phyloP scores from a whole-genome alignment of 2,888 invertebrate genomes.

The Agapostemon virescens region DNA sequence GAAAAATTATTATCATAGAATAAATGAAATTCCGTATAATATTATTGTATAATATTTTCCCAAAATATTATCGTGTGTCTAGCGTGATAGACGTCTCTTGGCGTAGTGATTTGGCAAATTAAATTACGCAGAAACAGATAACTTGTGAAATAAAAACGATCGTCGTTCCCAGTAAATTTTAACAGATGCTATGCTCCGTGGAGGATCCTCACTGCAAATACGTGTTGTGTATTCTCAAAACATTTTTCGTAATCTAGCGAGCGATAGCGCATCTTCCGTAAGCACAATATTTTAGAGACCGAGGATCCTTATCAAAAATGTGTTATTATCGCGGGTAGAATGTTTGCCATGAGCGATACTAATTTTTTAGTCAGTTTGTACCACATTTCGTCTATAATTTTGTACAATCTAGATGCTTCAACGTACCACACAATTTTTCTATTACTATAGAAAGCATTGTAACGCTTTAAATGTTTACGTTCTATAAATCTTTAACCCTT shows the following conservation, averaged over 20 bases:
- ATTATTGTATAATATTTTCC: too few relatives aligned
- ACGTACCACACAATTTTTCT: background rate
- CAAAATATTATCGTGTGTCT: background rate
- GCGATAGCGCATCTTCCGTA: slow-evolving; percentile 38
- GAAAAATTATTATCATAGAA: background rate
- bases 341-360: slow-evolving; percentile 54
- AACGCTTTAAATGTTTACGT: background rate
- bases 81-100: background rate
- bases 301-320: slow-evolving; percentile 47
- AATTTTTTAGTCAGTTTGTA: background rate
- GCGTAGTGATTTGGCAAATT: slow-evolving; percentile 7
- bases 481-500: too few relatives aligned
- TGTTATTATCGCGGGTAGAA: slow-evolving; percentile 48
- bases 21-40: background rate
- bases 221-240: slow-evolving; percentile 10
- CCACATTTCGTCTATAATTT: background rate
- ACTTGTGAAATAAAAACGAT: background rate
- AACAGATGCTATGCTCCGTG: slow-evolving; percentile 39
- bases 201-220: slow-evolving; percentile 8
- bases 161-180: slow-evolving; percentile 35
- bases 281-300: slow-evolving; percentile 44
- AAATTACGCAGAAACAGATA: slow-evolving; percentile 16
- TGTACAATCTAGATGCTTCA: background rate
- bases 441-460: too few relatives aligned
- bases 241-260: slow-evolving; percentile 21